Evolutionary conservation across 2,113 vertebrate genomes (phyloP), one percentile per base, ranked within the genome.

Genomic region (Formicarius rufipectus): DNA sequence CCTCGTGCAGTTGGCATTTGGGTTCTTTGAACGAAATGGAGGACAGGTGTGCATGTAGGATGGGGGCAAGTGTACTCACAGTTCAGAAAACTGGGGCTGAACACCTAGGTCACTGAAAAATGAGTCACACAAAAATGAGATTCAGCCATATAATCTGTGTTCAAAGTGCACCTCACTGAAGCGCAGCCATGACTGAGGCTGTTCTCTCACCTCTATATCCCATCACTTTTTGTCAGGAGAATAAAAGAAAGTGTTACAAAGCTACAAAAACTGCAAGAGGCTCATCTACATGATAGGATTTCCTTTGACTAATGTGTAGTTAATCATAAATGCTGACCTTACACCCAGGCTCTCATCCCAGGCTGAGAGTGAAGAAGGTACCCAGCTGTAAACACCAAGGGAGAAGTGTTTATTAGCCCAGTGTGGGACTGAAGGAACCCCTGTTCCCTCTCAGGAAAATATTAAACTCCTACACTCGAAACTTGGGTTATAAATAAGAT

Each of bases 91-190:
- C 24, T 37, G 14, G 40, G 24, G 33, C 56, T 92, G 68, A 87
- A 67, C 50, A 67, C 59, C 23, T 59, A 73, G 60, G 33, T 89
- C 93, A 89, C 73, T 19, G 35, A 97, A 20, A 40, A 63, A 40
- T 40, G 18, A 63, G 27, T 42, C 27, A 63, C 49, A 66, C 76
- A 91, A 83, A 95, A 93, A 28, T 15, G 4, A 83, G n/a, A 90
- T 91, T 90, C 92, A 94, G 75, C 56, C 6, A 3, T 18, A 78
- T 44, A 76, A 87, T 63, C 63, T 84, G 67, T 9, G 2, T 80
- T 45, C 45, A 74, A 86, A 68, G 40, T 5, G 7, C 2, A 9
- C 24, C 52, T 47, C 35, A 21, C 4, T 8, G 33, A 71, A 87
- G 27, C n/a, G 75, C 1, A 0, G 8, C 17, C 56, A 37, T 1